A percentile compares a stretch with the other conserved stretches of the same genome.
Evolutionary conservation across 2,797 vertebrate species (phyloP).

Genomic region (Adelosebastes latens): DNA sequence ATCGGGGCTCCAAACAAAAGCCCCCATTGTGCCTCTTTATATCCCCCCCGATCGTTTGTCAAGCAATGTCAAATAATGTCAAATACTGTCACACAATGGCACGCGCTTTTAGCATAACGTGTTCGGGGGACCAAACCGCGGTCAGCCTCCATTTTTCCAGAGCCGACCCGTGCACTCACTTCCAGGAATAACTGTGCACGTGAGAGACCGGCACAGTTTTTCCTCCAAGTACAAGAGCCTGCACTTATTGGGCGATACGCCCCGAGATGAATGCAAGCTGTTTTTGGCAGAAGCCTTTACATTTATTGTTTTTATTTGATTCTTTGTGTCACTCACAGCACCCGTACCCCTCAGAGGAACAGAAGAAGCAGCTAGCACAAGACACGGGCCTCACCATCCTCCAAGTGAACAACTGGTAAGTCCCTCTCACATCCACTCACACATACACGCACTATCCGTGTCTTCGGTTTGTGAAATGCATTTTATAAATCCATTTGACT

Average conservation of each 20-base stretch:
- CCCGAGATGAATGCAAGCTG: neutral
- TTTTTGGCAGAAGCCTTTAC: neutral
- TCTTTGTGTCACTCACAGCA: conserved; percentile 86
- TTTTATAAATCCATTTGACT: neutral
- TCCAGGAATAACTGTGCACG: neutral
- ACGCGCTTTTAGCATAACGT: conserved; percentile 51
- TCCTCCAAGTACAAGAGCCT: neutral
- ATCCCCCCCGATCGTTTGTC: conserved; percentile 69
- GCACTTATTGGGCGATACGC: neutral
- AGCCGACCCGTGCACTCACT: neutral
- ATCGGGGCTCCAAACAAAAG: conserved; percentile 66
- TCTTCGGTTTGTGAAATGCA: neutral
- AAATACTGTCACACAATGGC: conserved; percentile 73
- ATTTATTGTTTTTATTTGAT: too few relatives aligned
- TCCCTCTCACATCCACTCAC: neutral
- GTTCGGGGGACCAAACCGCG: conserved; percentile 30
- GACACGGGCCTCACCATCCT: conserved; percentile 98
- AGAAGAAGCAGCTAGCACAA: conserved; percentile 98
- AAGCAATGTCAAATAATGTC: conserved; percentile 74
- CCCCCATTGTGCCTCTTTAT: conserved; percentile 70
- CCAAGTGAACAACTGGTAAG: conserved; percentile 99
- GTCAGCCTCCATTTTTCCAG: conserved; percentile 13
- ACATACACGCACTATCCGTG: neutral
- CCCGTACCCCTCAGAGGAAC: conserved; percentile 97
- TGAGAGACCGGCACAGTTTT: neutral